These are phyloP conservation scores for Euproctis similis DNA, from an alignment of 2,888 invertebrate species.

Conservation along the genomic window DNA sequence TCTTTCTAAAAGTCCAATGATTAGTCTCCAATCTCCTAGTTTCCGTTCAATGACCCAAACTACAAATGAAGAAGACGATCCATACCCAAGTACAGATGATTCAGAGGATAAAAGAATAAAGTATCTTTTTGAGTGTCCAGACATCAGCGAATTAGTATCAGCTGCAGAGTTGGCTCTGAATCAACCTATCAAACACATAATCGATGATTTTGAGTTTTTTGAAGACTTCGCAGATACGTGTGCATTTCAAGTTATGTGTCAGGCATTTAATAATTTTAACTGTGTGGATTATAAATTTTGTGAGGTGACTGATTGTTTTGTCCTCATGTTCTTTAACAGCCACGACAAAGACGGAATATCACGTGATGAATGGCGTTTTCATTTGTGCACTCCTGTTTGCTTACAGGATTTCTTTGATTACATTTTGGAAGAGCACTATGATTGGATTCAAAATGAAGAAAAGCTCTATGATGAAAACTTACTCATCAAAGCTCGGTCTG, in stretches of 20 bases:
- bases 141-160: conserved; percentile 60
- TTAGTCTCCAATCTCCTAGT: conserved; percentile 28
- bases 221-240: conserved; percentile 51
- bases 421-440: conserved; percentile 61
- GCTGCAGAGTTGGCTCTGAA: conserved; percentile 54
- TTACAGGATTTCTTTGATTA: conserved; percentile 74
- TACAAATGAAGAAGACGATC: conserved; percentile 28
- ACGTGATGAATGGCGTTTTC: conserved; percentile 60
- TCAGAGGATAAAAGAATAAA: conserved; percentile 34
- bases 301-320: conserved; percentile 55
- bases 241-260: conserved; percentile 48
- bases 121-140: conserved; percentile 57
- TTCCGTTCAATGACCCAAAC: conserved; percentile 43
- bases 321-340: conserved; percentile 63
- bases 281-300: conserved; percentile 67
- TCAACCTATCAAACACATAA: conserved; percentile 43
- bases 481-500: conserved; percentile 30
- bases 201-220: conserved; percentile 59
- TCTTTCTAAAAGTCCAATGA: conserved; percentile 22
- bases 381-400: conserved; percentile 66
- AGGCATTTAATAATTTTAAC: conserved; percentile 55
- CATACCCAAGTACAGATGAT: conserved; percentile 13
- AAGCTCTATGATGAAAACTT: conserved; percentile 43
- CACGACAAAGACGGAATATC: conserved; percentile 53
- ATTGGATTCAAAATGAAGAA: conserved; percentile 66